Conservation (phyloP, 2,113 vertebrate genomes). For the Mungos mungo region DNA sequence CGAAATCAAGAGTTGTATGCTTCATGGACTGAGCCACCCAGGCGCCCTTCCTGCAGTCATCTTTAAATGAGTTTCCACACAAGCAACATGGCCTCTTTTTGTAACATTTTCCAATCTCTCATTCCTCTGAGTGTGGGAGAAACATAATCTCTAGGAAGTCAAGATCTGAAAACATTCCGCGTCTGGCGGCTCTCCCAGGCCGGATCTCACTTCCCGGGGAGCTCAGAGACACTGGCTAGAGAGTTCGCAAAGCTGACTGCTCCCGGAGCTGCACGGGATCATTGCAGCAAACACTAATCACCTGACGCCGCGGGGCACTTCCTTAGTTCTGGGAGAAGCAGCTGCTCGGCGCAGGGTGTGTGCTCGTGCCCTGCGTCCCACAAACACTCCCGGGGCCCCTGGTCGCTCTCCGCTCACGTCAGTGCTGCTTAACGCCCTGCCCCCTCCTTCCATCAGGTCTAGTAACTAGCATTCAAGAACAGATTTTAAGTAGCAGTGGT, state of each 20-base stretch:
- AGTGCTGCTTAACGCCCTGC: background rate
- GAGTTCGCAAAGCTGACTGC: background rate
- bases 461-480: background rate
- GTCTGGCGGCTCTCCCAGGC: background rate
- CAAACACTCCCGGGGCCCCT: background rate
- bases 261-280: background rate
- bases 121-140: background rate
- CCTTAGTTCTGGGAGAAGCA: background rate
- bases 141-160: background rate
- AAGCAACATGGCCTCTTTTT: background rate
- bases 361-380: rapidly evolving
- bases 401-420: background rate
- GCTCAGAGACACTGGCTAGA: background rate
- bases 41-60: background rate
- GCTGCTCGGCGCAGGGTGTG: background rate
- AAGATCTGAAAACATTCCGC: background rate
- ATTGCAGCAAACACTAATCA: background rate
- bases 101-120: background rate
- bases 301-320: background rate
- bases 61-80: background rate
- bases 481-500: slow-evolving; percentile 17
- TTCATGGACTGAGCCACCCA: too few species aligned
- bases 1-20: too few species aligned
- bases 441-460: background rate
- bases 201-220: background rate